Percentiles rank a stretch among this genome's conserved stretches.
Conservation (phyloP, 2,113 vertebrate genomes). For the Pomatostomus ruficeps region DNA sequence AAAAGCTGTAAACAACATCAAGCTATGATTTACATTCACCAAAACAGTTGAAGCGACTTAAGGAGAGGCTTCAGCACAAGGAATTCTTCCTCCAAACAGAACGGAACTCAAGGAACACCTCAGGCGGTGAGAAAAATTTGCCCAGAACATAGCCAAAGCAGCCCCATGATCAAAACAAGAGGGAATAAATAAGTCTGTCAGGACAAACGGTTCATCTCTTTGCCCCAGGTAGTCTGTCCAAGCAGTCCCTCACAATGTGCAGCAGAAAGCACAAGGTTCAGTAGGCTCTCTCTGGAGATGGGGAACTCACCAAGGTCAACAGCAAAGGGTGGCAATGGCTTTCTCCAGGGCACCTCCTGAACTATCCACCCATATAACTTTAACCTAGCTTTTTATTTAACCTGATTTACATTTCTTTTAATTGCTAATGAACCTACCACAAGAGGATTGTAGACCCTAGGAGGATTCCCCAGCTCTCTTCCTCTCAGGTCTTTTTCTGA, state of each 20-base stretch:
- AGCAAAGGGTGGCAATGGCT: background rate
- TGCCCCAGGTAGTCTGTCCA: background rate
- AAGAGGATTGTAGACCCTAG: background rate
- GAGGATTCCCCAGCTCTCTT: background rate
- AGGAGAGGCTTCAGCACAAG: background rate
- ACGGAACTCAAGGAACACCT: background rate
- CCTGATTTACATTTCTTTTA: background rate
- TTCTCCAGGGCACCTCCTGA: background rate
- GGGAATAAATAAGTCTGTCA: background rate
- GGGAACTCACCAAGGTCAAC: accelerated
- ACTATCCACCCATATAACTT: background rate
- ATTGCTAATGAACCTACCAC: background rate
- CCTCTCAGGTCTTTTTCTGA: background rate
- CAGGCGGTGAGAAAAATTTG: background rate
- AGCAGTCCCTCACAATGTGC: background rate
- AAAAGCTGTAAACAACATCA: background rate
- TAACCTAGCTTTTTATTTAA: background rate
- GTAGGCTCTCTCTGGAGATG: background rate
- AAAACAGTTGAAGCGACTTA: background rate
- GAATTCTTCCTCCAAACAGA: background rate
- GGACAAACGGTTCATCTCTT: background rate
- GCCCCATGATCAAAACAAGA: background rate
- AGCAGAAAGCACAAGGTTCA: background rate
- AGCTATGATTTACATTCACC: background rate
- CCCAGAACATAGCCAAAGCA: background rate